These are phyloP conservation scores for Calosoma granatense DNA, from an alignment of 1,140 invertebrate genomes.

Conservation along the genomic window DNA sequence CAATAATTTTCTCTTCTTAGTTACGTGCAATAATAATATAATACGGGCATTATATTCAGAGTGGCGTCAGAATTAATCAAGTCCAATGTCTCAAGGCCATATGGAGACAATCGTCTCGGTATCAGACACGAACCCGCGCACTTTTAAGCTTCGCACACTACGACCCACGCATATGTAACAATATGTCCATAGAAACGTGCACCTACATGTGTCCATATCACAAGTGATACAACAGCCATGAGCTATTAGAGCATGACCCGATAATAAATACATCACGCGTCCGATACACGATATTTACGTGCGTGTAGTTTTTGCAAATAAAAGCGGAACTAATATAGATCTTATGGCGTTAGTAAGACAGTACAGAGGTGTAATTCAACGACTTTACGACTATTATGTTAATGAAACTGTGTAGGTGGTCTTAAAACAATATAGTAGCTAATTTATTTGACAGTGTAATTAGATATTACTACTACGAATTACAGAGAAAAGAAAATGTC, in stretches of 20 bases:
- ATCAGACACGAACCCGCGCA: neutral
- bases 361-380: no score
- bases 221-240: no score
- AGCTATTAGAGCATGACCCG: neutral
- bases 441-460: no score
- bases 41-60: neutral
- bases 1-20: neutral
- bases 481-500: no score
- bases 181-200: neutral
- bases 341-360: no score
- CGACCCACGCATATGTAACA: neutral
- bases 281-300: slow-evolving; percentile 1
- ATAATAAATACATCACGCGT: slow-evolving; percentile 2
- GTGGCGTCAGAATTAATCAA: slow-evolving; percentile 7
- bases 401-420: no score
- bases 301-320: slow-evolving; percentile 11
- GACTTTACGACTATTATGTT: no score
- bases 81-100: slow-evolving; percentile 3
- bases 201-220: neutral
- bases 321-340: neutral
- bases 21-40: neutral
- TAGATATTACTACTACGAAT: no score
- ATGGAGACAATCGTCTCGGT: neutral
- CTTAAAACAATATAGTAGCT: no score
- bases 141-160: neutral